phyloP scores from a whole-genome alignment of 2,888 invertebrate genomes.

The Drosophila tripunctata region DNA sequence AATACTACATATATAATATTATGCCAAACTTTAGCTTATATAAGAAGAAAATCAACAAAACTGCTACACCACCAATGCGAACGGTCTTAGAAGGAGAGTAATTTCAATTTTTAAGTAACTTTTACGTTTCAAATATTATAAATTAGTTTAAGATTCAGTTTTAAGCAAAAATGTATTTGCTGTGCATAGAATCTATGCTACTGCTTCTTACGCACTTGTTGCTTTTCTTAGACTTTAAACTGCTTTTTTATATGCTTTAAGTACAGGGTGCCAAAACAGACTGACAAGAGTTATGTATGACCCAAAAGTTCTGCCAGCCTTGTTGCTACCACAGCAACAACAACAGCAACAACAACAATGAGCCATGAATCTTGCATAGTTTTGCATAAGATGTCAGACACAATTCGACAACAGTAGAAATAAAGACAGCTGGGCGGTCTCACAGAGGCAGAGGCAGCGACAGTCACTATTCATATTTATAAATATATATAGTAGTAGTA shows the following conservation, averaged over 20 bases:
- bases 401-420: too few species aligned
- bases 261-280: background rate
- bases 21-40: too few species aligned
- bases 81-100: too few species aligned
- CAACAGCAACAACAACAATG: constrained; percentile 37
- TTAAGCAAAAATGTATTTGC: too few species aligned
- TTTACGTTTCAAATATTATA: too few species aligned
- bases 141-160: too few species aligned
- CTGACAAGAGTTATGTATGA: constrained; percentile 27
- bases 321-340: constrained; percentile 11
- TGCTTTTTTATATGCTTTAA: background rate
- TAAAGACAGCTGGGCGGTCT: constrained; percentile 54
- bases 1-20: too few species aligned
- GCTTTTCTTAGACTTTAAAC: background rate
- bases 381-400: constrained; percentile 64
- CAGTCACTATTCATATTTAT: constrained; percentile 1
- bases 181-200: background rate
- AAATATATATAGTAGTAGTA: constrained; percentile 6
- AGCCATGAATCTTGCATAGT: constrained; percentile 62
- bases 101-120: too few species aligned
- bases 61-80: too few species aligned
- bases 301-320: constrained; percentile 61
- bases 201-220: background rate
- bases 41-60: too few species aligned
- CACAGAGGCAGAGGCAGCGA: constrained; percentile 21